Percentiles rank a stretch among this genome's conserved stretches.
phyloP scores from a whole-genome alignment of 1,140 invertebrate genomes.

The Drosophila mojavensis region DNA sequence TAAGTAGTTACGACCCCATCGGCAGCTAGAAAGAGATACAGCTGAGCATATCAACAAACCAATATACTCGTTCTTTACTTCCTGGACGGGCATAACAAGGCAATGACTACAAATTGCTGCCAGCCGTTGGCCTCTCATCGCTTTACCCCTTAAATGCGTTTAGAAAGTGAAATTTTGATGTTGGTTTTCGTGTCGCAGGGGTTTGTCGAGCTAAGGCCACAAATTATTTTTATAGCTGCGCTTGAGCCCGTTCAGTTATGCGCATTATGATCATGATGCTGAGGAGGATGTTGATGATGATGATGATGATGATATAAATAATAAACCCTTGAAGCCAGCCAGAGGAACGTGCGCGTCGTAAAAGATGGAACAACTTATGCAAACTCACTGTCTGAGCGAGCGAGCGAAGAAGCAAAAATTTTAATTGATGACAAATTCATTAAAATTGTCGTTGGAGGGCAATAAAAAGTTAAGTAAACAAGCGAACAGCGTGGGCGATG shows the following conservation, averaged over 20 bases:
- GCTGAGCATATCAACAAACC: too few relatives aligned
- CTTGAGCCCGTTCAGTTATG: constrained; percentile 68
- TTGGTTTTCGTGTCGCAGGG: constrained; percentile 16
- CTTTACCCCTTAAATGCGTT: constrained; percentile 48
- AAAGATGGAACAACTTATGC: constrained; percentile 38
- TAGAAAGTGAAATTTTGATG: constrained; percentile 32
- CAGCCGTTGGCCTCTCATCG: constrained; percentile 51
- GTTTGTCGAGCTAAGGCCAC: constrained; percentile 54
- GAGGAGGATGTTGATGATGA: too few relatives aligned
- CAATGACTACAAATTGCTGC: constrained; percentile 74
- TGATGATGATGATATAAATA: too few relatives aligned
- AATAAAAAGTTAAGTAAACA: constrained; percentile 72
- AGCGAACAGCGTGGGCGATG: constrained; percentile 47
- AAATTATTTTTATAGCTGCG: constrained; percentile 83
- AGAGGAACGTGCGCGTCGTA: constrained; percentile 66
- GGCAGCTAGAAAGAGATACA: too few relatives aligned
- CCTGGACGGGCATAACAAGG: constrained; percentile 46
- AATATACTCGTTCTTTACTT: too few relatives aligned
- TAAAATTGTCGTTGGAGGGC: constrained; percentile 63
- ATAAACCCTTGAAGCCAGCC: constrained; percentile 61
- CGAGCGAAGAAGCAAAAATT: constrained; percentile 57
- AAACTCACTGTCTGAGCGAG: constrained; percentile 21
- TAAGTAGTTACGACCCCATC: too few relatives aligned
- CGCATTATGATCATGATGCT: constrained; percentile 40
- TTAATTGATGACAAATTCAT: constrained; percentile 84